phyloP scores from a whole-genome alignment of 2,797 vertebrate genomes.

The Anguilla marmorata region DNA sequence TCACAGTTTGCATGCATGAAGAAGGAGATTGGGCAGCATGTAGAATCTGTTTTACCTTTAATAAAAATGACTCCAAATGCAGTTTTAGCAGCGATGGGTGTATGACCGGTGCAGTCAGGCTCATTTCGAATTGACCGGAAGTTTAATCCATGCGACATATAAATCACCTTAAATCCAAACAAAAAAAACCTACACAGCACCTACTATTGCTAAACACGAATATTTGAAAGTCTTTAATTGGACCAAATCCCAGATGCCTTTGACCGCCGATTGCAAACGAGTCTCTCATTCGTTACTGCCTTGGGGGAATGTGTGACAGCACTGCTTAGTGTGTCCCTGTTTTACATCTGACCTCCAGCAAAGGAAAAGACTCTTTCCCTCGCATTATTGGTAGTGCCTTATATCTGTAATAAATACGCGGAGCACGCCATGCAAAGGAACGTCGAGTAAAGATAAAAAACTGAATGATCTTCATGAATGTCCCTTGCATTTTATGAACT shows the following conservation, averaged over 20 bases:
- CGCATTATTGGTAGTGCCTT: constrained; percentile 26
- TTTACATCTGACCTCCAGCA: constrained; percentile 5
- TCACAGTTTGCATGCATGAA: not conserved
- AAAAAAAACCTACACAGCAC: not conserved
- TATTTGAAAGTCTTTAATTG: constrained; percentile 3
- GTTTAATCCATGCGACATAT: not conserved
- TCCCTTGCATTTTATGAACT: not conserved
- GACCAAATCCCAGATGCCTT: constrained; percentile 28
- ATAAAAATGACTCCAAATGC: not conserved
- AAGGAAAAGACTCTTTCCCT: not conserved
- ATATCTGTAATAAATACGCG: not conserved
- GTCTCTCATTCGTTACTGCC: not conserved
- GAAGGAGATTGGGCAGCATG: not conserved
- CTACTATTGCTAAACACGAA: not conserved
- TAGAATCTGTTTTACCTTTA: not conserved
- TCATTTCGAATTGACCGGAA: not conserved
- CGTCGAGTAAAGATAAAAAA: not conserved
- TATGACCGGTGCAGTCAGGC: not conserved
- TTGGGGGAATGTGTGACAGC: not conserved
- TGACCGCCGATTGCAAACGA: not conserved
- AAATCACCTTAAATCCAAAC: not conserved
- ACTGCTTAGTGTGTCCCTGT: not conserved
- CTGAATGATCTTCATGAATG: not conserved
- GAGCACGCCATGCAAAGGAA: not conserved
- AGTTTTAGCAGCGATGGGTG: not conserved